Evolutionary conservation across 2,797 vertebrate species (phyloP), one percentile per base, ranked within the genome.

Genomic region (Dendrocincla fuliginosa): DNA sequence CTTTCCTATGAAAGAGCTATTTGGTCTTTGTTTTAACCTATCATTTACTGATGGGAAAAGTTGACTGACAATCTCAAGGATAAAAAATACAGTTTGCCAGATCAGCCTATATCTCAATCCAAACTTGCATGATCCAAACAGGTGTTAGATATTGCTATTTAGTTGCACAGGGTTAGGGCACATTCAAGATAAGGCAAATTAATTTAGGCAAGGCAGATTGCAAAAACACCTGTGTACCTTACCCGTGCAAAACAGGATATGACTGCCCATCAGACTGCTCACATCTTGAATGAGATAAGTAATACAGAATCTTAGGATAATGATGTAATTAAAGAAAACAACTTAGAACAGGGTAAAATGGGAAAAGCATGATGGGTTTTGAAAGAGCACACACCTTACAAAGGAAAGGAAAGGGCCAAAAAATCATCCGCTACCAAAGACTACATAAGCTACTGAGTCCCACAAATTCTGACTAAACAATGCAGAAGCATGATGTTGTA

Each of bases 181-280:
- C 13, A n/a, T 49, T 92, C 49, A n/a, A 95, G 78, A 94, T 82
- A 35, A 95, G 37, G 87, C 37, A 39, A 77, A 89, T 95, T 95
- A 79, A 95, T 96, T 95, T 74, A 93, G 23, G 23, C 56, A 60
- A 92, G 84, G 67, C 44, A 96, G 41, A 81, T 95, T 92, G 91
- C 69, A 88, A 90, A 96, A 82, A 41, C 33, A 44, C 42, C 30
- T 90, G 32, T 47, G 49, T 81, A n/a, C 90, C 13, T 56, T 77
- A 77, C 11, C 20, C 10, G 67, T 94, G 16, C 42, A 84, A 95
- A 97, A 83, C 44, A 90, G 44, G 19, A 70, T 81, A 89, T 39
- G 42, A 56, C 81, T 92, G 37, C 28, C 33, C 32, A 84, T 91
- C 63, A 89, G 57, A 91, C 75, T 93, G 24, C 16, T 96, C 16